Evolutionary conservation across 2,888 invertebrate species (phyloP).

Genomic region (Ceramica pisi): DNA sequence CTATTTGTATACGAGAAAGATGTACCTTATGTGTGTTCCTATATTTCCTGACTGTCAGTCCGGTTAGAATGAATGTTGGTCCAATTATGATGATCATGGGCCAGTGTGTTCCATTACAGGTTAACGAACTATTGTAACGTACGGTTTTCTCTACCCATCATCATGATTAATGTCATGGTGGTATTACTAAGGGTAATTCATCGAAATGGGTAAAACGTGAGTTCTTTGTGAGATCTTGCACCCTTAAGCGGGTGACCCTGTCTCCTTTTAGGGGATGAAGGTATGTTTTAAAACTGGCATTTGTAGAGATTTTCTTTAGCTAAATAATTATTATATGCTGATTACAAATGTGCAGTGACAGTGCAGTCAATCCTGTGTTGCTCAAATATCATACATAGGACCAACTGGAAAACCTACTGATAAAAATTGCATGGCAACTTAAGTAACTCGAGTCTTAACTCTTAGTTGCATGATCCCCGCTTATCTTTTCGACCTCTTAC

Average conservation of each 20-base stretch:
- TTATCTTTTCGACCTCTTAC: constrained; percentile 19
- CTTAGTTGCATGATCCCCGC: background rate
- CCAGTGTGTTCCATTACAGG: constrained; percentile 15
- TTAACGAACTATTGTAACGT: constrained; percentile 59
- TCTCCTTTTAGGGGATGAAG: background rate
- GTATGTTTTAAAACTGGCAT: background rate
- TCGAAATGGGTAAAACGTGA: constrained; percentile 48
- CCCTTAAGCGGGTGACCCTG: background rate
- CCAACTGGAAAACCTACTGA: background rate
- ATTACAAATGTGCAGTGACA: background rate
- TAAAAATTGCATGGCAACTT: background rate
- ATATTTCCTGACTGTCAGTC: background rate
- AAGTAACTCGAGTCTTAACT: background rate
- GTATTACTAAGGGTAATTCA: constrained; percentile 21
- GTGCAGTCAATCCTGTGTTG: background rate
- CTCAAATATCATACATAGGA: background rate
- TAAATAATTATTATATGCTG: background rate
- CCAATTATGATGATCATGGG: constrained; percentile 18
- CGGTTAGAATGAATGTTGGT: constrained; percentile 2
- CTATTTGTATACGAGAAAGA: background rate
- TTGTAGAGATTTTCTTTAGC: background rate
- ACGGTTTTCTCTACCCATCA: constrained; percentile 51
- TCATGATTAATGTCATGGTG: constrained; percentile 58
- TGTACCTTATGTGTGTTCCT: background rate
- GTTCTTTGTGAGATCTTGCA: background rate